Conservation (phyloP, 2,797 vertebrate species). For the Falco berigora region DNA sequence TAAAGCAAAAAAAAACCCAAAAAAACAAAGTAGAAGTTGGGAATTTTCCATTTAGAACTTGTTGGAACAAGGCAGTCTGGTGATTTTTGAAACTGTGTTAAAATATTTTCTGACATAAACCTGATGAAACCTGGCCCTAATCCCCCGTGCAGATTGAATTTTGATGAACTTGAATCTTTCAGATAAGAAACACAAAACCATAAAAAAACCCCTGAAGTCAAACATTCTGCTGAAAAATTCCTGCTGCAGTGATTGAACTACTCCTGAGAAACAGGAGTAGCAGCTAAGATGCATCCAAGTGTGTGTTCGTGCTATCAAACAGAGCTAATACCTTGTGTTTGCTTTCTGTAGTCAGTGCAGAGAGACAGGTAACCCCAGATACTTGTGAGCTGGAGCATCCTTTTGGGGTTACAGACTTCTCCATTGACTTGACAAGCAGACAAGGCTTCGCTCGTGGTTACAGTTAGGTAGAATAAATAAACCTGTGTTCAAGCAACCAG, state of each 20-base stretch:
- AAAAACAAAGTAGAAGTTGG: neutral
- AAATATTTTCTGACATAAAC: neutral
- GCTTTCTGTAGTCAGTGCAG: neutral
- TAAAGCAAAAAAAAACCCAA: neutral
- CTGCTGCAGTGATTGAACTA: neutral
- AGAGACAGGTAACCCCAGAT: neutral
- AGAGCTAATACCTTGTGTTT: neutral
- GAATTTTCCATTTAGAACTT: neutral
- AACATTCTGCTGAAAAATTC: neutral
- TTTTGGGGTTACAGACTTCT: neutral
- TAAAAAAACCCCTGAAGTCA: neutral
- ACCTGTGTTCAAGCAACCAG: neutral
- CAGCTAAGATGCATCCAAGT: neutral
- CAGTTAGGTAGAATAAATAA: neutral
- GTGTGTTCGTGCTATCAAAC: neutral
- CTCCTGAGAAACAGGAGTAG: neutral
- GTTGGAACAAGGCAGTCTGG: neutral
- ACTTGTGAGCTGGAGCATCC: neutral
- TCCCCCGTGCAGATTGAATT: neutral
- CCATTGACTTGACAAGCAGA: neutral
- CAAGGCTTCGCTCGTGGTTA: neutral
- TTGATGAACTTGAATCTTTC: constrained; percentile 8
- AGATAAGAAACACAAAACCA: neutral
- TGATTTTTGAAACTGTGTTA: neutral
- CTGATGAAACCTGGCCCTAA: neutral